These are phyloP conservation scores for Macropus fuliginosus DNA, from an alignment of 2,797 vertebrate species.

Conservation along the genomic window DNA sequence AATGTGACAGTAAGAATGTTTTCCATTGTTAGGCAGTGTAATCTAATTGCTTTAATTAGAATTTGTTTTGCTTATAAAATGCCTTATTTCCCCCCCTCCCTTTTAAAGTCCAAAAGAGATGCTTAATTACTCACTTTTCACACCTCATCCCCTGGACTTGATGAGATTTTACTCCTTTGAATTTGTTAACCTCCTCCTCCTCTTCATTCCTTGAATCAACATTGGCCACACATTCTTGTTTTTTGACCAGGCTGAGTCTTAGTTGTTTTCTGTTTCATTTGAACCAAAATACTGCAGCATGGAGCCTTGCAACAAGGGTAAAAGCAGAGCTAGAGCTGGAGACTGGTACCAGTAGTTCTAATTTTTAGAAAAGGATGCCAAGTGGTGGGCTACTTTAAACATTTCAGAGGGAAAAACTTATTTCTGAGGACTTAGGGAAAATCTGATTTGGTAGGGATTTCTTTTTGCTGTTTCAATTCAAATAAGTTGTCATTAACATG, in stretches of 20 bases:
- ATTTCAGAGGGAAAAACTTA: conserved; percentile 26
- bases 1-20: conserved; percentile 36
- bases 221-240: conserved; percentile 75
- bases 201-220: conserved; percentile 44
- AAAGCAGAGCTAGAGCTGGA: conserved; percentile 38
- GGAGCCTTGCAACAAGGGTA: conserved; percentile 57
- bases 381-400: conserved; percentile 48
- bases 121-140: conserved; percentile 34
- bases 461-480: conserved; percentile 69
- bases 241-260: conserved; percentile 77
- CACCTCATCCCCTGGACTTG: conserved; percentile 71
- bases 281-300: conserved; percentile 64
- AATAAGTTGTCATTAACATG: conserved; percentile 76
- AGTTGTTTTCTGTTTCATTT: conserved; percentile 75
- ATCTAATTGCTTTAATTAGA: conserved; percentile 36
- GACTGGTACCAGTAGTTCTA: conserved; percentile 48
- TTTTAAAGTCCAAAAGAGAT: conserved; percentile 44
- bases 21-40: conserved; percentile 14
- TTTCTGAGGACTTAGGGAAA: conserved; percentile 40
- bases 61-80: conserved; percentile 61
- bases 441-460: conserved; percentile 49
- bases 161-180: conserved; percentile 78
- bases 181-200: conserved; percentile 77
- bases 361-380: conserved; percentile 35
- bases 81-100: conserved; percentile 29